Evolutionary conservation across 2,113 vertebrate genomes (phyloP), one percentile per base, ranked within the genome.

Genomic region (Calcarius ornatus): DNA sequence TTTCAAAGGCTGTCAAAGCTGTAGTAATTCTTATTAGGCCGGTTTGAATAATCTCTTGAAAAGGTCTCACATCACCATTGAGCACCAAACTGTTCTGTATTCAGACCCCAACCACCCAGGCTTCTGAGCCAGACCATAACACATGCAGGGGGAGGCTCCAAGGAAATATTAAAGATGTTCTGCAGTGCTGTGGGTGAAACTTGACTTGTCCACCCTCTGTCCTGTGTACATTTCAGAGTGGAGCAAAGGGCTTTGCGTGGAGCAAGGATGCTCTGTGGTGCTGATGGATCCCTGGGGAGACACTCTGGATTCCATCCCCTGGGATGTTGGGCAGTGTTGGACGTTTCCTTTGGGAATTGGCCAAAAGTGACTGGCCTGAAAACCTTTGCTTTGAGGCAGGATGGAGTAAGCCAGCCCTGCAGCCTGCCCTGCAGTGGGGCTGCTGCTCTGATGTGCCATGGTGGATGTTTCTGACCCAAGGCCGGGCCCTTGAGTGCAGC

Each of bases 71-170:
- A 28, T 84, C 30, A 54, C 33, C 15, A 24, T 19, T 38, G 42
- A 77, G 66, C 21, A n/a, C 13, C 33, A 50, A 61, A 42, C 83
- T 84, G 91, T 42, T 96, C 88, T 92, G 86, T 81, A 84, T 97
- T 77, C 90, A 95, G 76, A 70, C 35, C 68, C 68, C 0, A 35
- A 43, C 25, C 31, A 21, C 33, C 9, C 37, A 13, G 60, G 15
- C 42, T 65, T 35, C 69, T 2, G 16, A 91, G 63, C 64, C 54
- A 76, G 70, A 78, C 43, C 43, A 77, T 45, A n/a, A 92, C n/a
- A 38, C 7, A 23, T 6, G 37, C 59, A 77, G 59, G 23, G 73
- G 35, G 59, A 81, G 27, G 24, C 31, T 65, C 38, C 33, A 50
- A 50, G 45, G 61, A 96, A 80, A 81, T 33, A 38, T 9, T 57